These are phyloP conservation scores for Leucoma salicis DNA, from an alignment of 2,888 invertebrate genomes.

Conservation along the genomic window DNA sequence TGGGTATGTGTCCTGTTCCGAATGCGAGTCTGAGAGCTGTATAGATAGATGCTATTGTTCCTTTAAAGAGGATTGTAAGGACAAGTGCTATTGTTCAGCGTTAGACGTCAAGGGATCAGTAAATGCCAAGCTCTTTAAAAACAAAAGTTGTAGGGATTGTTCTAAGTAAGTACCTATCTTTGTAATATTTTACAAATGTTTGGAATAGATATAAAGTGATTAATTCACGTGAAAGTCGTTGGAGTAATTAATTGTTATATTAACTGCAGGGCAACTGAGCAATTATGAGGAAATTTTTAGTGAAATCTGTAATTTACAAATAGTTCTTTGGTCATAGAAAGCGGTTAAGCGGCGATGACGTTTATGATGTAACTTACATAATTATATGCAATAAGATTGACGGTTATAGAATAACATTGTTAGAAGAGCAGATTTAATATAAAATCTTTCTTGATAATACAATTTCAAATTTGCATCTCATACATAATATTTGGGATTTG, in stretches of 20 bases:
- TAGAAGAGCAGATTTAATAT: no score
- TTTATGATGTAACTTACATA: not conserved
- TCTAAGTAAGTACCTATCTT: conserved; percentile 60
- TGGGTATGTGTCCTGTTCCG: conserved; percentile 93
- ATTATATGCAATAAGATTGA: no score
- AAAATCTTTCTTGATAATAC: no score
- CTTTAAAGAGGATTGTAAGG: conserved; percentile 80
- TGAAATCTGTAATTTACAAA: conserved; percentile 4
- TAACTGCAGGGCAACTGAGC: conserved; percentile 3
- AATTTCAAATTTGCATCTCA: no score
- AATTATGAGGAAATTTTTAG: conserved; percentile 4
- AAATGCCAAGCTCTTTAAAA: conserved; percentile 57
- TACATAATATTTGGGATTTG: no score
- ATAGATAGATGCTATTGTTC: conserved; percentile 94
- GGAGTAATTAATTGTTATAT: conserved; percentile 5
- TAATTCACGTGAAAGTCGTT: conserved; percentile 9
- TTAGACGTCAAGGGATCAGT: conserved; percentile 69
- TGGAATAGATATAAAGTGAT: conserved; percentile 3
- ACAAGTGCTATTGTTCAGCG: conserved; percentile 85
- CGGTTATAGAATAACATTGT: no score
- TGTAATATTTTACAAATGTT: conserved; percentile 1
- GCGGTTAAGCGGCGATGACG: not conserved
- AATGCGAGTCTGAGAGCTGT: conserved; percentile 94
- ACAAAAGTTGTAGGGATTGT: conserved; percentile 71
- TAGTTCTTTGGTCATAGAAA: not conserved